A percentile compares a stretch with the other conserved stretches of the same genome.
Evolutionary conservation across 2,113 vertebrate genomes (phyloP).

Genomic region (Sturnira hondurensis): DNA sequence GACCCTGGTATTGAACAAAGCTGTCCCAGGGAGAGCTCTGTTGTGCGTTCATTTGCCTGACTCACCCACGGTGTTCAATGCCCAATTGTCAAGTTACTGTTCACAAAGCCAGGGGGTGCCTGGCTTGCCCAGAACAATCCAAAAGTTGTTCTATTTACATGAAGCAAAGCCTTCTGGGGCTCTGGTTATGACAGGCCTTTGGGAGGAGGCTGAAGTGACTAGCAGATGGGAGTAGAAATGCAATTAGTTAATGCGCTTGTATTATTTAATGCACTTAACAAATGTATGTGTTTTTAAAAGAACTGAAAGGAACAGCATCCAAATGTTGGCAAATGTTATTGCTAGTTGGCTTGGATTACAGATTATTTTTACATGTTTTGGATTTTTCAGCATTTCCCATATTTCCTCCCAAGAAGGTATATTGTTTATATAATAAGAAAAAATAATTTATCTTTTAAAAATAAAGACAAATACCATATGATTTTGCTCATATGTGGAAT

Average conservation of each 20-base stretch:
- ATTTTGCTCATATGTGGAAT: no score
- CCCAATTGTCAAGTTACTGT: background rate
- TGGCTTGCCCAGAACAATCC: no score
- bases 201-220: background rate
- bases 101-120: background rate
- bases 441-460: background rate
- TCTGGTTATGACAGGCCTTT: background rate
- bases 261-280: background rate
- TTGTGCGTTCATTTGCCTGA: background rate
- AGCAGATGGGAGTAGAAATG: background rate
- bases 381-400: slow-evolving; percentile 32
- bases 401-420: background rate
- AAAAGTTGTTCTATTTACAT: background rate
- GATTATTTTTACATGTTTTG: slow-evolving; percentile 5
- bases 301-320: slow-evolving; percentile 4
- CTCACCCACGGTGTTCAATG: background rate
- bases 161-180: background rate
- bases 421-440: slow-evolving; percentile 26
- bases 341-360: background rate
- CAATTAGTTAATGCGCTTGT: slow-evolving; percentile 19
- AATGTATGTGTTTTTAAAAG: slow-evolving; percentile 13
- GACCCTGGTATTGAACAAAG: background rate
- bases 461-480: background rate
- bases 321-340: background rate
- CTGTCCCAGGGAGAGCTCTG: background rate